Base-by-base conservation (phyloP, 2,113 vertebrate species). In the Hippocampus zosterae region DNA sequence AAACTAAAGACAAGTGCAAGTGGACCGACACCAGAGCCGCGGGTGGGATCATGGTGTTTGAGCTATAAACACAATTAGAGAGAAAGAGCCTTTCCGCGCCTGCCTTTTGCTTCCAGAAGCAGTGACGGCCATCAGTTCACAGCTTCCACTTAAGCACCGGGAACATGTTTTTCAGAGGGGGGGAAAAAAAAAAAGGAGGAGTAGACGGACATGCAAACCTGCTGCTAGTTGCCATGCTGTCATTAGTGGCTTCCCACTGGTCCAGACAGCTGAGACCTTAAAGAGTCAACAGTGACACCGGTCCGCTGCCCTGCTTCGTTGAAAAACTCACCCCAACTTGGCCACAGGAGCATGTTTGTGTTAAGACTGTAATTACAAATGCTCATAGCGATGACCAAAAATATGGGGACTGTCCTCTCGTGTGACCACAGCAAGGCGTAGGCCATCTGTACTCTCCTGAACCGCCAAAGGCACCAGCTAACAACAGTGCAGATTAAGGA, bases 141-240 rank as follows among this genome's bases (percentile, higher is more conserved):
- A 88, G 81, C 78, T 88, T 81, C 81, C 81, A 76, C 73, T 69
- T 81, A 88, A 88, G 84, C 85, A 83, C 85, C 85, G 77, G 81
- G 84, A 84, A 78, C 80, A 77, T 73, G 77, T 82, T 89, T 86
- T 84, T 82, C 79, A 72, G 67, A 73, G 33, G 55, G 41, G 18
- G 37, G 1, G 63, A 63, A 72, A 72, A 68, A 59, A 21, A 27
- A 55, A 5, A 66, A 63, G 70, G 73, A 68, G 33, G 65, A 52
- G 65, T 69, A 72, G 78, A 82, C 69, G 42, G 69, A 78, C 75
- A 77, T n/a, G 11, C 5, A 57, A 79, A 86, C 78, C 80, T 72
- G 74, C 75, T 82, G 81, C 84, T 80, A 79, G 73, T 64, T 74
- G 50, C 83, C 70, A 74, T 64, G 80, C 84, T 84, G 80, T 89